Percentiles rank a stretch among this genome's conserved stretches.
These are phyloP conservation scores for Rhodeus uyekii DNA, from an alignment of 2,797 vertebrate genomes.

Conservation along the genomic window DNA sequence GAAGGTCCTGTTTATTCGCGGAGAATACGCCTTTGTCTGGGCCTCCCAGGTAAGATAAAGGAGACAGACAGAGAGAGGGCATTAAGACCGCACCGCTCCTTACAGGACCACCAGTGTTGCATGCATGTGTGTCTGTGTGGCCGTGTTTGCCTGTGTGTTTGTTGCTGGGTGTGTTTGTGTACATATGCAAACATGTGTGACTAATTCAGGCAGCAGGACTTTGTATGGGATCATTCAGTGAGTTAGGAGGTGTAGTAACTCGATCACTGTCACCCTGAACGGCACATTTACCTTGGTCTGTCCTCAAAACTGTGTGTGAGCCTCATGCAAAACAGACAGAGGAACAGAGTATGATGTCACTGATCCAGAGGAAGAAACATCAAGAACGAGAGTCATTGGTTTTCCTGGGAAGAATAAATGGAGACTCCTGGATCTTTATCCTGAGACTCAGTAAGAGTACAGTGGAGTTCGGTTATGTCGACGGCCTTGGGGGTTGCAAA, in stretches of 20 bases:
- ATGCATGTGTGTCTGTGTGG: constrained; percentile 31
- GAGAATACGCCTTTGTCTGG: constrained; percentile 73
- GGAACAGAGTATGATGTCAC: background rate
- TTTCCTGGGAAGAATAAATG: background rate
- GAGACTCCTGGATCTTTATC: background rate
- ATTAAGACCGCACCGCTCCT: constrained; percentile 59
- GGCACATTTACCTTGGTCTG: constrained; percentile 47
- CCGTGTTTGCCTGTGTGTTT: constrained; percentile 33
- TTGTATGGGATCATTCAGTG: constrained; percentile 49
- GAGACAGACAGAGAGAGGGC: constrained; percentile 50
- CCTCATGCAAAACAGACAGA: constrained; percentile 25
- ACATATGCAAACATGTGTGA: constrained; percentile 73
- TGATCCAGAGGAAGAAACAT: too few species aligned
- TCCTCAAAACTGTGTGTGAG: constrained; percentile 24
- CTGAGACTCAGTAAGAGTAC: background rate
- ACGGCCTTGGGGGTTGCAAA: too few species aligned
- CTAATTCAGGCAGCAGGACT: constrained; percentile 63
- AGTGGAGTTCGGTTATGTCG: too few species aligned
- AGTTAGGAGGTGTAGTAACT: constrained; percentile 52
- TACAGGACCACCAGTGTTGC: constrained; percentile 72
- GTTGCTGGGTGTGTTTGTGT: constrained; percentile 71
- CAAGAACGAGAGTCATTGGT: background rate
- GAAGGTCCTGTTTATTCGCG: constrained; percentile 74
- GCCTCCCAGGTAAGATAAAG: constrained; percentile 69
- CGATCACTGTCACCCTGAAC: constrained; percentile 55